Conservation (phyloP, 2,113 vertebrate genomes). For the Orcinus orca region DNA sequence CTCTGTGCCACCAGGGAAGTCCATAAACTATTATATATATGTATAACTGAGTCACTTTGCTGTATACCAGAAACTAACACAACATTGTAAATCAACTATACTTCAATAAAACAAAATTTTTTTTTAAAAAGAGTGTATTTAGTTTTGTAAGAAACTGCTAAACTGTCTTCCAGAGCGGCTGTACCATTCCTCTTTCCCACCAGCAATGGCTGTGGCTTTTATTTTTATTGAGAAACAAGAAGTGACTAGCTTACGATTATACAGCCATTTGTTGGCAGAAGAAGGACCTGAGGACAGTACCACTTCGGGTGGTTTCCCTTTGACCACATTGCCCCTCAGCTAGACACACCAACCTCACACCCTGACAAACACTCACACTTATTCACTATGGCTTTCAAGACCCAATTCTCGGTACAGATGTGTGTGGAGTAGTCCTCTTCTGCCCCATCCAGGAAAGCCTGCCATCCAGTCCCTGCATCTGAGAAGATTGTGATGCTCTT, state of each 20-base stretch:
- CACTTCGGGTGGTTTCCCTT: background rate
- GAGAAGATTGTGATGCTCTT: background rate
- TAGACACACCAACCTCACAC: background rate
- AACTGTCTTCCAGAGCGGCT: background rate
- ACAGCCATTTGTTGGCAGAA: background rate
- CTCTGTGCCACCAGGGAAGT: too few relatives aligned
- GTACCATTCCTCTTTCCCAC: background rate
- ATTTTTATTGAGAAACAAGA: background rate
- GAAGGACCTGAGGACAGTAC: fast-evolving
- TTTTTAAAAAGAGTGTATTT: background rate
- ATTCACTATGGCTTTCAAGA: background rate
- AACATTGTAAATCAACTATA: background rate
- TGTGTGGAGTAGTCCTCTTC: background rate
- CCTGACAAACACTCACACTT: background rate
- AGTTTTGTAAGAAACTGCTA: background rate
- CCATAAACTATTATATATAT: background rate
- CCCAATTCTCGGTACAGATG: background rate
- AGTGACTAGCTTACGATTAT: background rate
- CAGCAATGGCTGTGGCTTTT: background rate
- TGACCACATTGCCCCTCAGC: background rate
- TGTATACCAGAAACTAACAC: background rate
- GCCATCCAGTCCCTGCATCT: background rate
- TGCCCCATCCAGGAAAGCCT: background rate
- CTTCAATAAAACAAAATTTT: background rate
- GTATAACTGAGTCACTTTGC: background rate